Conservation (phyloP, 2,888 invertebrate genomes). For the Panopea generosa region DNA sequence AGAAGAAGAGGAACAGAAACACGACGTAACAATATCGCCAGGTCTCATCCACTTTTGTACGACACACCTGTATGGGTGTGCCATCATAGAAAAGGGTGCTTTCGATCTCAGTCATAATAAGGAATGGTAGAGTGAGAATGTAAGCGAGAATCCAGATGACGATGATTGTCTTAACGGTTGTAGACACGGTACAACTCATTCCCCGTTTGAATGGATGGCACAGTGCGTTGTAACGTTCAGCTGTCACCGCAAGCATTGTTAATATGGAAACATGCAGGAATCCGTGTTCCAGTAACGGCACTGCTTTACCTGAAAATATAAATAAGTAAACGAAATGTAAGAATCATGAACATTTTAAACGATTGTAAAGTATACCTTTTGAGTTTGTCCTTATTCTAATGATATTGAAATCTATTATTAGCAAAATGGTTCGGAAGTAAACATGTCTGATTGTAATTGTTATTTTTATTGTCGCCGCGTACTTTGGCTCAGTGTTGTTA, state of each 20-base stretch:
- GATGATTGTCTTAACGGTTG: constrained; percentile 78
- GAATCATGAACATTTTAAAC: too few species aligned
- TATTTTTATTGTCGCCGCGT: too few species aligned
- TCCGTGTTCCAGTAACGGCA: constrained; percentile 96
- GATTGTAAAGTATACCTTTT: too few species aligned
- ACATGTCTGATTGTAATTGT: too few species aligned
- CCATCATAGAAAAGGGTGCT: constrained; percentile 88
- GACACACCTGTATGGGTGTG: constrained; percentile 53
- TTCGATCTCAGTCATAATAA: constrained; percentile 92
- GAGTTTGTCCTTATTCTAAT: too few species aligned
- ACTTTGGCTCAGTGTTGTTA: too few species aligned
- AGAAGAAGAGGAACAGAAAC: constrained; percentile 58
- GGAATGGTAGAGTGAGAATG: constrained; percentile 89
- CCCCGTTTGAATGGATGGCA: constrained; percentile 93
- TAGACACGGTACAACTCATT: constrained; percentile 81
- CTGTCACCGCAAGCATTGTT: constrained; percentile 96
- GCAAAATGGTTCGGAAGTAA: too few species aligned
- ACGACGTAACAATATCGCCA: constrained; percentile 55
- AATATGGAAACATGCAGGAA: constrained; percentile 96
- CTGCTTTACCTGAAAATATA: constrained; percentile 93
- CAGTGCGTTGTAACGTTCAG: constrained; percentile 96
- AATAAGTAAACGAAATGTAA: too few species aligned
- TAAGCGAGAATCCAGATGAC: constrained; percentile 83
- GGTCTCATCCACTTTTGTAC: constrained; percentile 44
- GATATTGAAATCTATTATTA: too few species aligned